Base-by-base conservation (phyloP, 1,140 invertebrate species). In the Camponotus pennsylvanicus region DNA sequence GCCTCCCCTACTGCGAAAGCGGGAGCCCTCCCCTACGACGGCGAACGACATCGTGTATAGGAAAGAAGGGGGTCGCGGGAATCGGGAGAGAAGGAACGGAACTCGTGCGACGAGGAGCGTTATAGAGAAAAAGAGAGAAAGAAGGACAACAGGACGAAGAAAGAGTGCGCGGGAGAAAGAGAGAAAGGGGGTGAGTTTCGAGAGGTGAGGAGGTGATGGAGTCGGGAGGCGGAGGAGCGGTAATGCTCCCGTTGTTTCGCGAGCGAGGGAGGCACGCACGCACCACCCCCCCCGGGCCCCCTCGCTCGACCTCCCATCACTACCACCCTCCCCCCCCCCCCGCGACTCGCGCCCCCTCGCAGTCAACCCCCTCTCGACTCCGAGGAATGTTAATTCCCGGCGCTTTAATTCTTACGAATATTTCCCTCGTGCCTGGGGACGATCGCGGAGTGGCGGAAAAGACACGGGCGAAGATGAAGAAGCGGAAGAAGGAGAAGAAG, bases 321-420 rank as follows among this genome's bases (percentile, higher is more conserved):
- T 57, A 63, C 37, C 52, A 21, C 71, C 67, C 63, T 76, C 83
- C 34, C 71, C 73, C 49, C 71, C 52, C 85, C 76, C 40, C 87
- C 76, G 49, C 83, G 77, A 85, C 77, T 78, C 64, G 64, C 80
- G 80, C 85, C 70, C 77, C 87, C 67, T 84, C 83, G 42, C 63
- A 83, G 59, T 64, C 78, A 86, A 63, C 84, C 67, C 83, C 71
- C 85, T 85, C 86, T 71, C 86, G 90, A 88, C 92, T 93, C 91
- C 89, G 87, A 88, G 94, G 94, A 95, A 95, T 95, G 94, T 95
- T 95, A 95, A 95, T 95, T 95, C 94, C 92, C 92, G 91, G 88
- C 92, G 94, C 94, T 95, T 95, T 95, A 95, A 95, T 95, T 95
- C 94, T 95, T 95, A 95, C 94, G 94, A 95, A 95, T 95, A 95